phyloP scores from a whole-genome alignment of 2,113 vertebrate species.

The Zapornia atra region DNA sequence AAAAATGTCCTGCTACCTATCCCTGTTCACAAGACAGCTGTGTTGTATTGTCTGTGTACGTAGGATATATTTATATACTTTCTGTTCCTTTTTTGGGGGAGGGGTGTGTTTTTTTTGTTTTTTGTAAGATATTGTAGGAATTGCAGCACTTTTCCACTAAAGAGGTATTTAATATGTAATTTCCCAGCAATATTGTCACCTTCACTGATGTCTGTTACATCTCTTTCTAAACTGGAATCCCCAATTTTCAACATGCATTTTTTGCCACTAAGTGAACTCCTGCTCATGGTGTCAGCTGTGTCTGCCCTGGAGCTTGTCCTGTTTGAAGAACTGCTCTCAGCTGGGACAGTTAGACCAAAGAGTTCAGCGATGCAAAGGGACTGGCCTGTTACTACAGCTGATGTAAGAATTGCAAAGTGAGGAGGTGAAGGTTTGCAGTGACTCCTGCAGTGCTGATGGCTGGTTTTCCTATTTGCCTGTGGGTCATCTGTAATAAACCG shows the following conservation, averaged over 20 bases:
- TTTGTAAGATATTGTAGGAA: neutral
- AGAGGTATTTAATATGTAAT: neutral
- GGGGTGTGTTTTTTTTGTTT: neutral
- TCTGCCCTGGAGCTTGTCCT: neutral
- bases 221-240: neutral
- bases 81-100: neutral
- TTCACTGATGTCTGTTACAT: neutral
- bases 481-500: neutral
- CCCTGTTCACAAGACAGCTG: neutral
- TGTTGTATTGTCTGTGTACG: neutral
- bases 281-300: neutral
- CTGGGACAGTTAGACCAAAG: neutral
- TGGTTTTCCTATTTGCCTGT: neutral
- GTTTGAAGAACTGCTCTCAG: neutral
- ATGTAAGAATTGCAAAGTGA: neutral
- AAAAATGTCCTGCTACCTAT: slow-evolving; percentile 11
- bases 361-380: neutral
- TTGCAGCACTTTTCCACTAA: neutral
- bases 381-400: neutral
- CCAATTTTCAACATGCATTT: neutral
- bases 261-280: neutral
- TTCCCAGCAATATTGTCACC: neutral
- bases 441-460: neutral
- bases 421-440: neutral
- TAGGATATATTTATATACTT: neutral